Evolutionary conservation across 2,888 invertebrate genomes (phyloP).

Genomic region (Plagodis dolabraria): DNA sequence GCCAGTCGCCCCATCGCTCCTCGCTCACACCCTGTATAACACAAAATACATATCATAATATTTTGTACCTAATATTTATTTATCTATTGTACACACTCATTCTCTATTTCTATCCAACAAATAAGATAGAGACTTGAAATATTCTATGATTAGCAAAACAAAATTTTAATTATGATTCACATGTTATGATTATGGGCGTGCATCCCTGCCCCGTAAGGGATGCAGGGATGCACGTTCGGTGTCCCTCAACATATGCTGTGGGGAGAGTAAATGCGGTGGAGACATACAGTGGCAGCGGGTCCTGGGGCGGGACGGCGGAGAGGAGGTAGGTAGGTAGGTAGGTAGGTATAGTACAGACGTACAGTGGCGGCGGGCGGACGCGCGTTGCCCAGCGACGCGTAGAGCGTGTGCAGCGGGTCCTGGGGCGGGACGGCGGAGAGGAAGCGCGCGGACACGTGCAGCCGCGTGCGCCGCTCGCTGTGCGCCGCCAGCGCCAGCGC

Average conservation of each 20-base stretch:
- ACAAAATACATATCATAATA: not conserved
- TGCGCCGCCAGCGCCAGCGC: conserved; percentile 95
- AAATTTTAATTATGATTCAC: too few species aligned
- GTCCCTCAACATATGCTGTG: too few species aligned
- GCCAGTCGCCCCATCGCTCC: conserved; percentile 96
- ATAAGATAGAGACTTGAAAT: too few species aligned
- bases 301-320: not conserved
- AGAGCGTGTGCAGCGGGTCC: conserved; percentile 97
- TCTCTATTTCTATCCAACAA: too few species aligned
- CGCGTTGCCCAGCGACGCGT: conserved; percentile 93
- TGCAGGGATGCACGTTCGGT: too few species aligned
- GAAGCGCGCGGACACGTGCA: conserved; percentile 94
- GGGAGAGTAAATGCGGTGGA: too few species aligned
- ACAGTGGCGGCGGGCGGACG: conserved; percentile 82
- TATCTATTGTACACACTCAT: too few species aligned
- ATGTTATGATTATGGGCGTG: too few species aligned
- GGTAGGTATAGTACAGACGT: conserved; percentile 15
- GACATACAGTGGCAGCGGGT: too few species aligned
- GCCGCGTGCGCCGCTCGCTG: conserved; percentile 91
- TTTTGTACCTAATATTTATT: too few species aligned
- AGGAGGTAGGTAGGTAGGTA: conserved; percentile 74
- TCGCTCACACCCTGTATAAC: conserved; percentile 86
- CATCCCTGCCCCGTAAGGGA: too few species aligned
- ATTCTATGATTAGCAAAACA: too few species aligned
- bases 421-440: conserved; percentile 91